Conservation (phyloP, 2,888 invertebrate genomes). For the Saturnia pavonia region DNA sequence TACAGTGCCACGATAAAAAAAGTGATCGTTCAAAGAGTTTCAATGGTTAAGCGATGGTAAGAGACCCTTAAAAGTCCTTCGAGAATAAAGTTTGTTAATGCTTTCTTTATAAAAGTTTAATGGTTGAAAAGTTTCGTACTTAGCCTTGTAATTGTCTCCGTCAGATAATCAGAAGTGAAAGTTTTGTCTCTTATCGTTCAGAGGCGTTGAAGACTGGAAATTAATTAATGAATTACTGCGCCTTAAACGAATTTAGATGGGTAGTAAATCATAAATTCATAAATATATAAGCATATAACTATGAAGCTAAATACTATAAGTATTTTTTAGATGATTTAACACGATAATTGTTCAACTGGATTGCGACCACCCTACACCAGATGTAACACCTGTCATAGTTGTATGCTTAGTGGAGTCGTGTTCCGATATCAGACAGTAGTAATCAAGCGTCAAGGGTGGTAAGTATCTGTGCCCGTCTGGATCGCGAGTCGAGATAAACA, state of each 20-base stretch:
- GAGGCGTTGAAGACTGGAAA: constrained; percentile 16
- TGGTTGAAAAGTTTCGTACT: constrained; percentile 16
- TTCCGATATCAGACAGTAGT: too few species aligned
- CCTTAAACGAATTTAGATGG: constrained; percentile 12
- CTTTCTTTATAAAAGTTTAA: constrained; percentile 16
- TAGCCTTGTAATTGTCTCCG: constrained; percentile 20
- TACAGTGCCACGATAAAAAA: not conserved
- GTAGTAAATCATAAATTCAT: not conserved
- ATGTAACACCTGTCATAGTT: too few species aligned
- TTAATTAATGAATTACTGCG: constrained; percentile 17
- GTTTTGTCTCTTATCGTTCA: constrained; percentile 15
- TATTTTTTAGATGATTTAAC: not conserved
- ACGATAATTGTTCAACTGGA: too few species aligned
- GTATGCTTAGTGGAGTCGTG: too few species aligned
- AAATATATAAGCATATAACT: not conserved
- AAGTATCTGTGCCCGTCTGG: too few species aligned
- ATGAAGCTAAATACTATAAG: not conserved
- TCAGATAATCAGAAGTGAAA: constrained; percentile 18
- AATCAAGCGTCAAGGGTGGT: too few species aligned
- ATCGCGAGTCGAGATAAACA: too few species aligned
- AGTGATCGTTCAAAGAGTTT: not conserved
- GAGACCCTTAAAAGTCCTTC: constrained; percentile 11
- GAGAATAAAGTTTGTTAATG: constrained; percentile 5
- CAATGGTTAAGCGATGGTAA: constrained; percentile 7
- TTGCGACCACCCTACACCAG: too few species aligned